Evolutionary conservation across 2,113 vertebrate genomes (phyloP).

Genomic region (Bubalus kerabau): DNA sequence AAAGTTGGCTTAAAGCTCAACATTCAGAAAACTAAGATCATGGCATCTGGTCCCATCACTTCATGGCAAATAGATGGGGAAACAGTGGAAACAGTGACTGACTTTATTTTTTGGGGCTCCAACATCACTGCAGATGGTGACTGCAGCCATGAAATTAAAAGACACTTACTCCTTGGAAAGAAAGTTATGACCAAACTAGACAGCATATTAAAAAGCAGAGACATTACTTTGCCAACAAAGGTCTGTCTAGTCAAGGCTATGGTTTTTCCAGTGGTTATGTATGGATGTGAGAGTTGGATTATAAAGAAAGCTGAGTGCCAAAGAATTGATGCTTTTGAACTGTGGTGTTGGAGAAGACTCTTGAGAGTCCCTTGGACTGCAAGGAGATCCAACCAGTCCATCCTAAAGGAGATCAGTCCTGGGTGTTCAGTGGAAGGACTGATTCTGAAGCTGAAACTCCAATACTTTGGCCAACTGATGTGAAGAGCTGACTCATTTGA

Average conservation of each 20-base stretch:
- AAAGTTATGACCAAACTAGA: background rate
- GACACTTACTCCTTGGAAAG: background rate
- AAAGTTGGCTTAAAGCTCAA: background rate
- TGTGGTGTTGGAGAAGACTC: background rate
- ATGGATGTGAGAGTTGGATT: background rate
- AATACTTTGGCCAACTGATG: background rate
- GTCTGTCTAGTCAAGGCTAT: background rate
- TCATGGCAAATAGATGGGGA: background rate
- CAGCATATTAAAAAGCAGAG: background rate
- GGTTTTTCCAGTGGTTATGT: background rate
- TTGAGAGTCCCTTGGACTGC: background rate
- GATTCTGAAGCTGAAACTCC: background rate
- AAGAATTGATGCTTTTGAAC: background rate
- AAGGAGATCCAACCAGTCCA: background rate
- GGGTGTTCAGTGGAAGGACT: background rate
- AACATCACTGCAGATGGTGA: background rate
- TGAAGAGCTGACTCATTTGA: background rate
- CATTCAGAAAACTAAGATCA: background rate
- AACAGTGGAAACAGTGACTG: background rate
- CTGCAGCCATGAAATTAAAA: background rate
- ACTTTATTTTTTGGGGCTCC: background rate
- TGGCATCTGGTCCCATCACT: background rate
- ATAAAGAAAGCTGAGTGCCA: background rate
- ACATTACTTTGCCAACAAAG: background rate
- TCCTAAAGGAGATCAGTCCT: background rate